These are phyloP conservation scores for Oncorhynchus gorbuscha DNA, from an alignment of 2,113 vertebrate species.

Conservation along the genomic window DNA sequence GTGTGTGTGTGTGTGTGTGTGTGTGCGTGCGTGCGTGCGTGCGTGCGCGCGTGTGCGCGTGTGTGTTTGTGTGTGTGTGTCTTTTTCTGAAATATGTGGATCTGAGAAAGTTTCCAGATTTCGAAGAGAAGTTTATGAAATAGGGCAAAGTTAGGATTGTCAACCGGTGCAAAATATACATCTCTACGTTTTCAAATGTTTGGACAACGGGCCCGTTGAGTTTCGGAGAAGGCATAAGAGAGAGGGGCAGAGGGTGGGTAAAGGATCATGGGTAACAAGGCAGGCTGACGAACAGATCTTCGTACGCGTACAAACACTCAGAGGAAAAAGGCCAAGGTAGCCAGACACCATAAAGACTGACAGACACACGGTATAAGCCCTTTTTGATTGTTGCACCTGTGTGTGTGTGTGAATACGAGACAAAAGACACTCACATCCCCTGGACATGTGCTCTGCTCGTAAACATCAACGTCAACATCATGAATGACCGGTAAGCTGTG, in stretches of 20 bases:
- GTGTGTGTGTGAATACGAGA: conserved; percentile 36
- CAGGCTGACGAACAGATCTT: conserved; percentile 28
- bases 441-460: no score
- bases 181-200: conserved; percentile 20
- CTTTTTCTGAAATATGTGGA: conserved; percentile 19
- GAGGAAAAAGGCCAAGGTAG: not conserved
- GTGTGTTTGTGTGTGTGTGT: not conserved
- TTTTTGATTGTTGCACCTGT: conserved; percentile 68
- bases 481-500: conserved; percentile 10
- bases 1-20: no score
- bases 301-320: not conserved
- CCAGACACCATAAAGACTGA: conserved; percentile 44
- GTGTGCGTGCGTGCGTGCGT: no score
- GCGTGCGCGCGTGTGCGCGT: not conserved
- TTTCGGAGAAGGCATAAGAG: conserved; percentile 51
- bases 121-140: conserved; percentile 34
- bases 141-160: conserved; percentile 52
- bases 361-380: conserved; percentile 55
- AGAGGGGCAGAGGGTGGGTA: conserved; percentile 30
- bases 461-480: no score
- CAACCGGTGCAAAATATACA: conserved; percentile 31
- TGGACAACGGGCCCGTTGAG: conserved; percentile 38
- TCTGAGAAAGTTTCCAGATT: conserved; percentile 14
- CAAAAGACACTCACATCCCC: no score
- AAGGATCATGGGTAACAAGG: conserved; percentile 42